A percentile compares a stretch with the other conserved stretches of the same genome.
phyloP scores from a whole-genome alignment of 2,113 vertebrate genomes.

The Sorex fumeus region DNA sequence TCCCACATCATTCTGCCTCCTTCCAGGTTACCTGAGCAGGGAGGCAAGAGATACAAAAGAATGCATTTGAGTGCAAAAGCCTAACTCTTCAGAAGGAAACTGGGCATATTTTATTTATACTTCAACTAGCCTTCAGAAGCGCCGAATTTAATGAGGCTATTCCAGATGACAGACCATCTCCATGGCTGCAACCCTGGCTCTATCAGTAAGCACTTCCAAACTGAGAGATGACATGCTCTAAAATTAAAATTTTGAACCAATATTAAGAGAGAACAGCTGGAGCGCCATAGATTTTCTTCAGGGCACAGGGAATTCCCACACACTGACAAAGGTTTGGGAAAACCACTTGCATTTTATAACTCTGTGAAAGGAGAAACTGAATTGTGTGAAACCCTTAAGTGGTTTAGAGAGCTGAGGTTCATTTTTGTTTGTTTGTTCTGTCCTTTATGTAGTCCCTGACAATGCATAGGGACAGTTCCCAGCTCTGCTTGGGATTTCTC shows the following conservation, averaged over 20 bases:
- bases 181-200: background rate
- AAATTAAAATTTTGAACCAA: constrained; percentile 57
- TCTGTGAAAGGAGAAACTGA: constrained; percentile 40
- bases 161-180: background rate
- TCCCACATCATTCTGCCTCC: background rate
- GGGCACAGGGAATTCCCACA: constrained; percentile 3
- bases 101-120: background rate
- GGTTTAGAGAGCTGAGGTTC: background rate
- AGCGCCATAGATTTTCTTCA: background rate
- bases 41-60: background rate
- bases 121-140: background rate
- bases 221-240: background rate
- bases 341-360: background rate
- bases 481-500: too few species aligned
- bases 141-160: background rate
- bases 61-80: constrained; percentile 5
- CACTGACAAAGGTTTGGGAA: constrained; percentile 18
- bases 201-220: constrained; percentile 49
- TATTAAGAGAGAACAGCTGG: constrained; percentile 50
- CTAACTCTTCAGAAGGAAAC: constrained; percentile 34
- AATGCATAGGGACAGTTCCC: too few species aligned
- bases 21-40: background rate
- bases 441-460: too few species aligned
- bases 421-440: too few species aligned
- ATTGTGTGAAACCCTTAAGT: constrained; percentile 30